phyloP scores from a whole-genome alignment of 2,888 invertebrate genomes.

The Lutraria lutraria region DNA sequence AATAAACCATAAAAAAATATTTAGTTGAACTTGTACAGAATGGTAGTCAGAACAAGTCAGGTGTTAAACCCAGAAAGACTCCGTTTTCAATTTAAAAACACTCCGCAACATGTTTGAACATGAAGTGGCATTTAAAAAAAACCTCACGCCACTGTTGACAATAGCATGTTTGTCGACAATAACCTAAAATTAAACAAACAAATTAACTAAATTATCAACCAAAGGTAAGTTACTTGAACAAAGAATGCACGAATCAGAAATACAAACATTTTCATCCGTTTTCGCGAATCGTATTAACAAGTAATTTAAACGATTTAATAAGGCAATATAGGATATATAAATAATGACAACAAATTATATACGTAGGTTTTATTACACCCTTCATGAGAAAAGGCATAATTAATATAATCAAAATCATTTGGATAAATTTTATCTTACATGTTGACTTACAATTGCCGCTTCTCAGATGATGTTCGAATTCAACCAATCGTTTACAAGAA shows the following conservation, averaged over 20 bases:
- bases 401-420: neutral
- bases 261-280: neutral
- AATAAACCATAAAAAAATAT: too few species aligned
- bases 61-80: neutral
- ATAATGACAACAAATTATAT: neutral
- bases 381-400: neutral
- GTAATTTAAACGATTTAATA: neutral
- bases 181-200: neutral
- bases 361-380: neutral
- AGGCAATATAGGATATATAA: neutral
- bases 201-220: neutral
- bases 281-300: neutral
- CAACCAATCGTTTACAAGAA: constrained; percentile 32
- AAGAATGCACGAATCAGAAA: neutral
- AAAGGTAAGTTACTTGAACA: neutral
- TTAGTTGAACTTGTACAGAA: too few species aligned
- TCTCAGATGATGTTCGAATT: constrained; percentile 48
- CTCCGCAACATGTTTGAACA: constrained; percentile 32
- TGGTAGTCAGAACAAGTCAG: neutral
- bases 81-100: neutral
- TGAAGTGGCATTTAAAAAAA: neutral
- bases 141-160: neutral
- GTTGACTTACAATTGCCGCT: constrained; percentile 52
- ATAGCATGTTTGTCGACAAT: neutral
- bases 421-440: neutral